Base-by-base conservation (phyloP, 2,888 invertebrate genomes). In the Xanthorhoe spadicearia region DNA sequence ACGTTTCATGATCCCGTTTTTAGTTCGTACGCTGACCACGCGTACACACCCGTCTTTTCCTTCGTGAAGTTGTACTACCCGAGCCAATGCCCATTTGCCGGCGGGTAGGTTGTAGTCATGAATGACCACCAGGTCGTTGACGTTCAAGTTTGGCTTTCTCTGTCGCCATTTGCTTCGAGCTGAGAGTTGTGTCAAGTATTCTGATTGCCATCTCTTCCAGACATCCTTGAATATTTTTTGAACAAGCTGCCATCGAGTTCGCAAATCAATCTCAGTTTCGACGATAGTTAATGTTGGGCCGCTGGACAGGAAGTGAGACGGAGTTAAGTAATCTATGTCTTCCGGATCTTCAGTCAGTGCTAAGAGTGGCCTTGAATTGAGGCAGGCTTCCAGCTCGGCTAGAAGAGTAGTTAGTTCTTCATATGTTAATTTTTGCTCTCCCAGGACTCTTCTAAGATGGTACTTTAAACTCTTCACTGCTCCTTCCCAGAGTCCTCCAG, bases 401-500 rank as follows among this genome's bases (percentile, higher is more conserved):
- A 38, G 51, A 60, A 61, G 13, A 54, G 76, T 18, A 60, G 38
- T 4, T 8, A 38, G 38, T 10, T 38, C 38, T 38, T 38, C 38
- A 6, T 38, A 38, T 2, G 38, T 18, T 46, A 50, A 13, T 18
- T 50, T 74, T 76, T 2, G 68, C 13, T 50, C 50, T 2, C 50
- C 50, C 1, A 50, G 50, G 8, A 50, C 50, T 50, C 50, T 50
- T 17, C 50, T 6, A 9, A 50, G 19, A 18, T 50, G 50, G 8
- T 6, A 50, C 50, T 50, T 50, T 18, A 50, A 17, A 18, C 69
- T 65, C 32, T 64, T 68, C 0, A 74, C 68, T 0, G 70, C 69
- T 3, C 51, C 19, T 52, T 75, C 74, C 70, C 71, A 73, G 4
- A 70, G 38, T 1, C 74, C 73, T 0, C 70, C 73, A 5, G 69